Percentiles rank a stretch among this genome's conserved stretches.
Evolutionary conservation across 2,888 invertebrate species (phyloP).

Genomic region (Dasysyrphus albostriatus): DNA sequence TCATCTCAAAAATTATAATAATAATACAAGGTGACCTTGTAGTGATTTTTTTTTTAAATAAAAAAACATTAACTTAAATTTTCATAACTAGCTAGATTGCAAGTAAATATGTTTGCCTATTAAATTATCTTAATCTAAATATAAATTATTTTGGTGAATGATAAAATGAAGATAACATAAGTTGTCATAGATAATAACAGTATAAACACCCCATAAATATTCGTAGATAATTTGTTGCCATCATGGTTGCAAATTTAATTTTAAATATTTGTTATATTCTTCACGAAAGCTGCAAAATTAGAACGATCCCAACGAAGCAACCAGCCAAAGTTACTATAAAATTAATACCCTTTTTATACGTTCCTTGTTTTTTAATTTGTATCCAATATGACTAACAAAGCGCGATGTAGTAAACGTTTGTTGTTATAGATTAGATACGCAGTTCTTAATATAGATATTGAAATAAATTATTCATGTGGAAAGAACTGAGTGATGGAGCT

Average conservation of each 20-base stretch:
- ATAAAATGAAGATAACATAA: not conserved
- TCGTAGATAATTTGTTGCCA: not conserved
- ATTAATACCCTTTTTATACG: not conserved
- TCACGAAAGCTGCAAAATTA: not conserved
- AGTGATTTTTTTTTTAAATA: not conserved
- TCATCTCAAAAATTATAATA: not conserved
- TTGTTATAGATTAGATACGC: constrained; percentile 1
- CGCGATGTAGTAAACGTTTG: not conserved
- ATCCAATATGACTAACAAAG: not conserved
- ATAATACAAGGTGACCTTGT: not conserved
- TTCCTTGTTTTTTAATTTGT: not conserved
- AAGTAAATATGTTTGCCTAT: not conserved
- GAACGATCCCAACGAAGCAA: not conserved
- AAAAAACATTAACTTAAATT: not conserved
- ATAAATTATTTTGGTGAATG: not conserved
- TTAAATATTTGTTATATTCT: not conserved
- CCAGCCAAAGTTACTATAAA: not conserved
- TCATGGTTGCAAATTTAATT: not conserved
- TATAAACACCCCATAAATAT: not conserved
- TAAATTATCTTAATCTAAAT: not conserved
- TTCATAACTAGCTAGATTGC: not conserved
- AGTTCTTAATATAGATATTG: not conserved
- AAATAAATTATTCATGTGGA: constrained; percentile 5
- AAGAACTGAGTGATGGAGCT: constrained; percentile 2
- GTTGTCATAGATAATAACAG: not conserved